Evolutionary conservation across 2,888 invertebrate species (phyloP), one percentile per base, ranked within the genome.

Genomic region (Caenorhabditis zanzibari): DNA sequence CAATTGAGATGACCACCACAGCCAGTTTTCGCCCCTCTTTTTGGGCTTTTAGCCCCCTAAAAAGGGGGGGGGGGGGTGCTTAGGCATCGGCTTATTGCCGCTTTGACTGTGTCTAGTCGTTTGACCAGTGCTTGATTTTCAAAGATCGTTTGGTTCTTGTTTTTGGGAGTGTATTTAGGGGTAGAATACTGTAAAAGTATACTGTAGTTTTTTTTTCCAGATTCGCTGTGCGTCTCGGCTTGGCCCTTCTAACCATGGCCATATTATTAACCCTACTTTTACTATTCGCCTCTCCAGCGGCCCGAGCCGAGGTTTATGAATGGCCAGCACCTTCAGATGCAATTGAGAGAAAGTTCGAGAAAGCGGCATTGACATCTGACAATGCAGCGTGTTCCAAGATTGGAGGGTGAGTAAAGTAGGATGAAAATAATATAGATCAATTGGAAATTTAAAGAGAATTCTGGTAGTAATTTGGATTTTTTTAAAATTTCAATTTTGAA

Each of bases 351-450:
- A 80, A 81, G 24, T 92, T 91, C 72, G 77, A 80, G 24, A 88
- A 87, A 47, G 91, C 90, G 5, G 92, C 92, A 2, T 66, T 91
- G 35, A 90, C 92, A 6, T 89, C 92, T 14, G 93, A 93, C 81
- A 89, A 93, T 63, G 90, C 89, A 52, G 84, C 90, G 7, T 93
- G 93, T 79, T 87, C 89, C 1, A 81, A 85, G 22, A 88, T 88
- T 64, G 88, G 88, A 44, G 87, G 87, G 85, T 88, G n/a, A 41
- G 84, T 56, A n/a, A n/a, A n/a, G n/a, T n/a, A n/a, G n/a, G n/a
- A n/a, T n/a, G n/a, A n/a, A n/a, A n/a, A n/a, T n/a, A n/a, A n/a
- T n/a, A n/a, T n/a, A n/a, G n/a, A n/a, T n/a, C n/a, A n/a, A n/a
- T n/a, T n/a, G n/a, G n/a, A n/a, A n/a, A n/a, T n/a, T n/a, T n/a